Evolutionary conservation across 1,140 invertebrate species (phyloP), one percentile per base, ranked within the genome.

Genomic region (Brachystomella parvula): DNA sequence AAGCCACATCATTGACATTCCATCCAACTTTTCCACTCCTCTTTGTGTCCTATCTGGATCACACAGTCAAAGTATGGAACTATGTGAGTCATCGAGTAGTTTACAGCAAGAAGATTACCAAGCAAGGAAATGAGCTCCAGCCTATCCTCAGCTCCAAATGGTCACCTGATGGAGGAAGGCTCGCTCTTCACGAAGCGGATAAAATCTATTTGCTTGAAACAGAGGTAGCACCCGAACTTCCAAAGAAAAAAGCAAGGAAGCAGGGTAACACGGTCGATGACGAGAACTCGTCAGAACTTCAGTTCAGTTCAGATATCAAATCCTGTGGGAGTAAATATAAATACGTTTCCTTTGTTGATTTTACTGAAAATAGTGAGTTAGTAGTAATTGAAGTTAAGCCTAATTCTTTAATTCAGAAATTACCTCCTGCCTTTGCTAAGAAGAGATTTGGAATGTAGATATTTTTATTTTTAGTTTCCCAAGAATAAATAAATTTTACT

Each of bases 351-450:
- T 60, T 35, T 65, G 49, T 66, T 19, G 66, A 56, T n/a, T 67
- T 65, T 67, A 62, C 63, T 69, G 61, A 61, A 31, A 58, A 53
- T n/a, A 31, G 62, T 49, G 65, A 69, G 35, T 61, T 73, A 33
- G 29, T 73, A 9, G 30, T 39, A 26, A 67, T 71, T 31, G 68
- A 73, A 65, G 69, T 73, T 21, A 71, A 71, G 56, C 68, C 64
- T 30, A 64, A 49, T 58, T 61, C 47, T 58, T 49, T 73, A 56
- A 31, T 70, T 17, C 63, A 63, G 24, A 66, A 71, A 26, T 49
- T 73, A 21, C 71, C 71, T 61, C 68, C 68, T 47, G 71, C 69
- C 9, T 71, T 73, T 69, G 67, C 62, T 3, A 73, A 64, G 63
- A 73, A 71, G 39, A 33, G 69, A 21, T 73, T 70, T 61, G 71